A percentile compares a stretch with the other conserved stretches of the same genome.
These are phyloP conservation scores for Amphiprion percula DNA, from an alignment of 2,113 vertebrate genomes.

Conservation along the genomic window DNA sequence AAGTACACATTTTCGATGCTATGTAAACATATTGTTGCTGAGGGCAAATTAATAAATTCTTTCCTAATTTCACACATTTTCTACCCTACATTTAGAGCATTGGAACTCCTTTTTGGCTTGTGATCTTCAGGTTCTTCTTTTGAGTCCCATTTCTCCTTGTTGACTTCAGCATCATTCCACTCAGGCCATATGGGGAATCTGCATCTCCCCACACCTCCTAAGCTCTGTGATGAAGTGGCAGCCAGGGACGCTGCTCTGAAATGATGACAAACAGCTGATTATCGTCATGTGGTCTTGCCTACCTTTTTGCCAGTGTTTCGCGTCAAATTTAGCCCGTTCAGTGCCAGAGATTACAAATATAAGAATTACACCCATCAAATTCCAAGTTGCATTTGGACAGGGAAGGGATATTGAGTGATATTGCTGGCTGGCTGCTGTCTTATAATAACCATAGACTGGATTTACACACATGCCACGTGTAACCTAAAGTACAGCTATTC, in stretches of 20 bases:
- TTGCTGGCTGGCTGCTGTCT: no score
- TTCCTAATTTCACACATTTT: not conserved
- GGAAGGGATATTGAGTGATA: no score
- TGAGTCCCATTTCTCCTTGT: conserved; percentile 92
- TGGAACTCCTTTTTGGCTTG: conserved; percentile 82
- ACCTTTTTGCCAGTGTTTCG: conserved; percentile 17
- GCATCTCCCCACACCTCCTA: conserved; percentile 65
- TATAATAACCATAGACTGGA: no score
- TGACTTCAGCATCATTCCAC: conserved; percentile 92
- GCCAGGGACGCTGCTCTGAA: conserved; percentile 67
- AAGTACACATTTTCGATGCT: not conserved
- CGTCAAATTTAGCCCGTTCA: not conserved
- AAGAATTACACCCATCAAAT: no score
- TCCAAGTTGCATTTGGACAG: no score
- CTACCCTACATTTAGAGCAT: conserved; percentile 79
- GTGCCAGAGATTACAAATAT: not conserved
- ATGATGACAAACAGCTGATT: not conserved
- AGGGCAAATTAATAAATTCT: not conserved
- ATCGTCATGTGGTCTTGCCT: conserved; percentile 8
- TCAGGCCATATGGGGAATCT: conserved; percentile 90
- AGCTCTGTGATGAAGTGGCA: conserved; percentile 45
- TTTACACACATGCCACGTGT: no score
- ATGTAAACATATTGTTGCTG: not conserved
- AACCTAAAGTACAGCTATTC: no score
- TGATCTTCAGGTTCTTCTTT: conserved; percentile 86